phyloP scores from a whole-genome alignment of 2,113 vertebrate genomes.

The Catharus bicknelli region DNA sequence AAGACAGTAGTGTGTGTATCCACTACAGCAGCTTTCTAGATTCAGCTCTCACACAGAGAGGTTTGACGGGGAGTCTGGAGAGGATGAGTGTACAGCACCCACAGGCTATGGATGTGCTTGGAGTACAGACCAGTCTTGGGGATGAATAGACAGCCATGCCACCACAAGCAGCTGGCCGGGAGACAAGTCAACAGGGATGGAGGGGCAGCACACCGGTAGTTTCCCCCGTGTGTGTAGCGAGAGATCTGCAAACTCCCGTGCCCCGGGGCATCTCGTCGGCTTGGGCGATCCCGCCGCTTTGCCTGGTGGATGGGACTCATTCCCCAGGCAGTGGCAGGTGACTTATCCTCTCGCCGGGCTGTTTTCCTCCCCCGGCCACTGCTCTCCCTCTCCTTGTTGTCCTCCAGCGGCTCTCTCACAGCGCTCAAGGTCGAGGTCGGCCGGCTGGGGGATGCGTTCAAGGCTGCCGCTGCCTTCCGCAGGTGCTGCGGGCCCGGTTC shows the following conservation, averaged over 20 bases:
- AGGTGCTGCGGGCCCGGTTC: conserved; percentile 5
- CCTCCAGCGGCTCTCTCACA: background rate
- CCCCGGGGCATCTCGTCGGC: background rate
- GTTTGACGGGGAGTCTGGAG: background rate
- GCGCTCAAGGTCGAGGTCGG: conserved; percentile 26
- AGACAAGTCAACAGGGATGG: background rate
- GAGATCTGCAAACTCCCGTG: background rate
- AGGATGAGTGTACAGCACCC: no score
- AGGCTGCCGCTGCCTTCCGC: conserved; percentile 18
- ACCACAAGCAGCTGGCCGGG: fast-evolving
- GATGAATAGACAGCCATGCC: fast-evolving
- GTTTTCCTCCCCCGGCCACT: background rate
- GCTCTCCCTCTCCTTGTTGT: background rate
- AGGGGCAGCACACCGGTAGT: background rate
- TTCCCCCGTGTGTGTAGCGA: fast-evolving
- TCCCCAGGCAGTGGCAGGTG: conserved; percentile 31
- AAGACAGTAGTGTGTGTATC: background rate
- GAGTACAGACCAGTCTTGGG: background rate
- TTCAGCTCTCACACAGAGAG: fast-evolving
- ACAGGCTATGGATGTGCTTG: no score
- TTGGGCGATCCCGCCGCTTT: background rate
- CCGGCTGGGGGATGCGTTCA: background rate
- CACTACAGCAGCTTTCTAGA: background rate
- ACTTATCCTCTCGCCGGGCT: background rate
- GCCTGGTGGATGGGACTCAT: background rate